Evolutionary conservation across 1,140 invertebrate species (phyloP).

Genomic region (Trachymyrmex septentrionalis): DNA sequence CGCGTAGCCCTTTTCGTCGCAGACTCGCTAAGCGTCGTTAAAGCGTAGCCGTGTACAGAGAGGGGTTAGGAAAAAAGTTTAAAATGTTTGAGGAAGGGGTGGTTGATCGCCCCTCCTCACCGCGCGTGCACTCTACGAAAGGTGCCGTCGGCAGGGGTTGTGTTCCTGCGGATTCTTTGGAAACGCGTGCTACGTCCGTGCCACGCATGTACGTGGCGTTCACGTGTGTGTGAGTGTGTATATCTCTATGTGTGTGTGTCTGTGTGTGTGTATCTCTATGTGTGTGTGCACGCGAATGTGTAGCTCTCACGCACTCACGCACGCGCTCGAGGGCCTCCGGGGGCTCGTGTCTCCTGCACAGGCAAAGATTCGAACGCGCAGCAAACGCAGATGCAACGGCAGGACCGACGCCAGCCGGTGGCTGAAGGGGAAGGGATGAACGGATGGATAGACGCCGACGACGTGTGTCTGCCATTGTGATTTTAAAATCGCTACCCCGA

Average conservation of each 20-base stretch:
- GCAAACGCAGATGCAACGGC: conserved; percentile 83
- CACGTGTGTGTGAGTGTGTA: background rate
- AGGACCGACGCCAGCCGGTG: conserved; percentile 70
- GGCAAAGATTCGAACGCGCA: conserved; percentile 60
- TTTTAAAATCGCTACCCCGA: conserved; percentile 82
- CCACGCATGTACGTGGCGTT: conserved; percentile 46
- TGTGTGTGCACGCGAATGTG: background rate
- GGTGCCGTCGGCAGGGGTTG: conserved; percentile 77
- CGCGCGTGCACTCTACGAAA: conserved; percentile 64
- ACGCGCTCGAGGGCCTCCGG: conserved; percentile 39
- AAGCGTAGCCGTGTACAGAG: conserved; percentile 70
- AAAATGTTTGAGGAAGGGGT: conserved; percentile 84
- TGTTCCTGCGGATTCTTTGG: conserved; percentile 63
- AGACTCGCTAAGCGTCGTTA: conserved; percentile 71
- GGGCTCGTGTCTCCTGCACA: conserved; percentile 58
- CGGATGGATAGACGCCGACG: conserved; percentile 78
- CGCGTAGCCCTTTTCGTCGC: conserved; percentile 67
- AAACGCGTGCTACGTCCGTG: conserved; percentile 78
- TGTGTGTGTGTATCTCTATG: background rate
- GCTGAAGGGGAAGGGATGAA: conserved; percentile 60
- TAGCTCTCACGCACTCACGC: conserved; percentile 24
- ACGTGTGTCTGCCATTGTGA: conserved; percentile 84
- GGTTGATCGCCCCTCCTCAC: conserved; percentile 23
- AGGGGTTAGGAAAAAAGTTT: conserved; percentile 80
- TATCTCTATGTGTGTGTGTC: background rate